phyloP scores from a whole-genome alignment of 1,140 invertebrate genomes.

The Zaprionus nigranus region DNA sequence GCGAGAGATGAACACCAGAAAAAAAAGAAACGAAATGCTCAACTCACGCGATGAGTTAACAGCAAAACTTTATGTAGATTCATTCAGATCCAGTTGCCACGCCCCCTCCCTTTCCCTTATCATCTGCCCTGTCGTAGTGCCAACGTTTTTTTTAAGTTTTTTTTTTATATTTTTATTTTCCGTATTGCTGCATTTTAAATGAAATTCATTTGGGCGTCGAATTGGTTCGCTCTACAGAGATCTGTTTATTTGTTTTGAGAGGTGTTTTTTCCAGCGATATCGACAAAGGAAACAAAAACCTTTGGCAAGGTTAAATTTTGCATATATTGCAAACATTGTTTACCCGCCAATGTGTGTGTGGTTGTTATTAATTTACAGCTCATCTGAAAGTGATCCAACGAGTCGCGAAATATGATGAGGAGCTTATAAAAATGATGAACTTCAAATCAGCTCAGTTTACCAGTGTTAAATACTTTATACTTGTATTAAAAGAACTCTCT shows the following conservation, averaged over 20 bases:
- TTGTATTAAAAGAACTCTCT: too few species aligned
- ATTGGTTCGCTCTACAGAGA: not conserved
- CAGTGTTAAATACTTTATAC: too few species aligned
- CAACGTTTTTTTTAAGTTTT: not conserved
- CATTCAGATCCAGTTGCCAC: not conserved
- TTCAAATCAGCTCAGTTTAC: not conserved
- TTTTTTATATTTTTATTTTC: not conserved
- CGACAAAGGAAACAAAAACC: not conserved
- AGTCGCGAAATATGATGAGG: not conserved
- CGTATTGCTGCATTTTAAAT: constrained; percentile 27
- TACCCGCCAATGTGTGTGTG: constrained; percentile 1
- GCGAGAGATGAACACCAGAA: constrained; percentile 34
- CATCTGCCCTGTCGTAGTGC: not conserved
- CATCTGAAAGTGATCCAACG: not conserved
- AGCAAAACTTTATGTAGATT: constrained; percentile 65
- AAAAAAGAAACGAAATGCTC: constrained; percentile 35
- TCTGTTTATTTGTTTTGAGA: not conserved
- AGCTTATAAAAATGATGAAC: not conserved
- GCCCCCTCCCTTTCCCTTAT: not conserved
- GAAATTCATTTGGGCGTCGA: constrained; percentile 20
- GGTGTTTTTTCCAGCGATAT: constrained; percentile 1
- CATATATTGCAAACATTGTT: not conserved
- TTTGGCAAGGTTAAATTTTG: constrained; percentile 1
- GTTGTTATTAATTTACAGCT: not conserved
- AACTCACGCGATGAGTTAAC: constrained; percentile 79